Conservation (phyloP, 2,797 vertebrate genomes). For the Poecilia velifera region DNA sequence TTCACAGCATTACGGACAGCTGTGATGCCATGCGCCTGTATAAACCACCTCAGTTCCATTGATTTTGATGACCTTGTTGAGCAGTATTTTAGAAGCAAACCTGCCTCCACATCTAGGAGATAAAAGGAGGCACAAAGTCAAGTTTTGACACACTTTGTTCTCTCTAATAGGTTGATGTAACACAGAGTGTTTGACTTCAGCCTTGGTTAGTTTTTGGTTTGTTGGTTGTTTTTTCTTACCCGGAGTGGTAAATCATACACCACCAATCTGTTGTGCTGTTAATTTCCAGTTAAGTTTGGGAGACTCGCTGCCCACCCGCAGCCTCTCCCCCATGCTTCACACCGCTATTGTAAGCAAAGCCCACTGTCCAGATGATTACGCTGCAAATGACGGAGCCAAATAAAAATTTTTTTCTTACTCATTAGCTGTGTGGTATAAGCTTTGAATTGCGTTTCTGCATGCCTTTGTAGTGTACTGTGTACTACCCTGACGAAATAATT, state of each 20-base stretch:
- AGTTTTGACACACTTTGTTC: background rate
- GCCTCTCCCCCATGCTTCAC: background rate
- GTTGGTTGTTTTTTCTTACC: background rate
- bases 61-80: background rate
- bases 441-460: background rate
- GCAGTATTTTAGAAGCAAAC: background rate
- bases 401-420: background rate
- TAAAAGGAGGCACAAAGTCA: background rate
- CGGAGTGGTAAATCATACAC: background rate
- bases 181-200: background rate
- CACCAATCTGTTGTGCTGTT: background rate
- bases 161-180: background rate
- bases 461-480: background rate
- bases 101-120: background rate
- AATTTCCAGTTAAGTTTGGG: background rate
- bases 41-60: background rate
- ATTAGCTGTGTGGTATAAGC: conserved; percentile 13
- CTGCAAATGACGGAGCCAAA: conserved; percentile 25
- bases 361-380: conserved; percentile 30
- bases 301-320: background rate
- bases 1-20: background rate
- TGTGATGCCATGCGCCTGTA: background rate
- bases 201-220: background rate
- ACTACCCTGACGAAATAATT: background rate
- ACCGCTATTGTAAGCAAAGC: conserved; percentile 9